These are phyloP conservation scores for Ciconia stormi DNA, from an alignment of 2,113 vertebrate species.

Conservation along the genomic window DNA sequence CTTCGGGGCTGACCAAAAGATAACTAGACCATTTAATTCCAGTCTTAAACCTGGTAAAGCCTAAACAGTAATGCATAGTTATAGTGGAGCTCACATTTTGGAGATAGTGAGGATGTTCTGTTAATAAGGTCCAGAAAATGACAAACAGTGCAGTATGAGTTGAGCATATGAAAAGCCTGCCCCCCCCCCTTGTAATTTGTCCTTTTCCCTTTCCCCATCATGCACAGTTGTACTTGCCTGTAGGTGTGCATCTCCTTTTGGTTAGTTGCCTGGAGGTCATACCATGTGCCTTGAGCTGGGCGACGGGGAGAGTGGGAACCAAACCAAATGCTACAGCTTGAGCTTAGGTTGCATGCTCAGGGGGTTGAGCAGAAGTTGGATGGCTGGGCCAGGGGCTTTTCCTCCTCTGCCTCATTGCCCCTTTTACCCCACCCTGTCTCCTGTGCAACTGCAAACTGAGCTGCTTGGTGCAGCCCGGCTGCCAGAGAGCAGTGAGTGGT, in stretches of 20 bases:
- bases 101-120: background rate
- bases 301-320: background rate
- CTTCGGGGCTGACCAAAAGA: background rate
- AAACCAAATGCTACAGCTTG: background rate
- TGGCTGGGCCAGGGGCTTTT: background rate
- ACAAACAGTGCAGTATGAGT: background rate
- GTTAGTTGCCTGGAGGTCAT: background rate
- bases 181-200: background rate
- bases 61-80: background rate
- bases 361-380: rapidly evolving
- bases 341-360: background rate
- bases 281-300: background rate
- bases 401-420: background rate
- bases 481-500: background rate
- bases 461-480: background rate
- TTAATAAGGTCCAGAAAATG: background rate
- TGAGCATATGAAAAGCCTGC: background rate
- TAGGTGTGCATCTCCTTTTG: background rate
- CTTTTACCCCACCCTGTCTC: background rate
- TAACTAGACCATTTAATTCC: background rate
- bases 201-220: background rate
- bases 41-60: background rate
- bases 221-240: background rate
- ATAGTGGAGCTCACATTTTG: background rate
- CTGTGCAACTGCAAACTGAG: background rate